Evolutionary conservation across 2,888 invertebrate species (phyloP), one percentile per base, ranked within the genome.

Genomic region (Saturnia japonica): DNA sequence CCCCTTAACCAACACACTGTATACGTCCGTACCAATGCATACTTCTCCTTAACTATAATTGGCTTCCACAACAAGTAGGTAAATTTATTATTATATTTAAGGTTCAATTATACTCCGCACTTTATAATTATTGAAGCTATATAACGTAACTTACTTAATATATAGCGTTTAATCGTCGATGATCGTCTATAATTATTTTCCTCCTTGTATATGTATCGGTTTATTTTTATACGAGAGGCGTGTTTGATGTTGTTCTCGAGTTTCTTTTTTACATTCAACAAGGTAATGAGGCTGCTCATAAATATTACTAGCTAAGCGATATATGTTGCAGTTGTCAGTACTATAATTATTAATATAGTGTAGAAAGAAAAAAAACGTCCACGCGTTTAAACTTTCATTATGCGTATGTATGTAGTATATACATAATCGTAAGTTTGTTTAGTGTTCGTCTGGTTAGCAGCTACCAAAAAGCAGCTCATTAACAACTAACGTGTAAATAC

Each of bases 151-250:
- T 78, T 76, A 80, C 74, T 81, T 87, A 87, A 88, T 88, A 88
- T 87, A 88, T 85, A 83, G 77, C 75, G 80, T 76, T 72, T 86
- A 89, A 89, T 88, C 79, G 85, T 68, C 85, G 86, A 82, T 85
- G 85, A 88, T 86, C 85, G 83, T 72, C 80, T 81, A 84, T 86
- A 84, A 88, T 88, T 88, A 88, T 87, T 87, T 87, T 86, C 80
- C 77, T 80, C 80, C 83, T 77, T 81, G 78, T 80, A 80, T 69
- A 7, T 80, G 80, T 81, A 81, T 82, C 80, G 75, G 76, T 78
- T 78, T 77, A 76, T 77, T 78, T 76, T 76, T 75, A 76, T 69
- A 74, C 25, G 25, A 68, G 67, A 67, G 70, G 67, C 70, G 67
- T 70, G 67, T 64, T 64, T 67, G 70, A 67, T 66, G 42, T 70